Percentiles rank a stretch among this genome's conserved stretches.
Conservation (phyloP, 2,797 vertebrate species). For the Delichon dasypus region DNA sequence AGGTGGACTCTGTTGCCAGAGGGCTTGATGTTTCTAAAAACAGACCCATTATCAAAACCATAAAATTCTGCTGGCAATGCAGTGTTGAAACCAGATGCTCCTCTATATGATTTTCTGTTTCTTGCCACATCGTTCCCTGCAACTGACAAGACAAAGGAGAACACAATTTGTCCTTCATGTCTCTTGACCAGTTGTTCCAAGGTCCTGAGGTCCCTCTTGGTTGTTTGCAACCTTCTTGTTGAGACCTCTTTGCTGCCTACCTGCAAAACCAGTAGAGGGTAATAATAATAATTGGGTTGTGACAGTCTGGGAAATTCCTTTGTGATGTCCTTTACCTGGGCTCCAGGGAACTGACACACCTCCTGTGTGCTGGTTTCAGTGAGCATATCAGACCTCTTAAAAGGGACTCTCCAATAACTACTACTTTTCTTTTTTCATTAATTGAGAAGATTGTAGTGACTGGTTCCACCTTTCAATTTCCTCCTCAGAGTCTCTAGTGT, state of each 20-base stretch:
- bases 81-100: neutral
- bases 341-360: neutral
- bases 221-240: neutral
- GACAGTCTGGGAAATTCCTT: neutral
- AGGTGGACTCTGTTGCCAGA: neutral
- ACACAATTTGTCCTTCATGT: neutral
- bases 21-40: neutral
- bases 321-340: fast-evolving
- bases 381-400: neutral
- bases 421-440: neutral
- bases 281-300: neutral
- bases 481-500: neutral
- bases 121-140: neutral
- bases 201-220: neutral
- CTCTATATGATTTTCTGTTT: neutral
- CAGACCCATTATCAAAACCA: neutral
- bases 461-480: neutral
- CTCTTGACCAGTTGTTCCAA: neutral
- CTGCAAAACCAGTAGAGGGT: neutral
- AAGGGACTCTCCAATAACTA: neutral
- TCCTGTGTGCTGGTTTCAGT: neutral
- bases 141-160: neutral
- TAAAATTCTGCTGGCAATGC: neutral
- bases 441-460: fast-evolving
- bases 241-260: neutral